phyloP scores from a whole-genome alignment of 2,797 vertebrate species.

The Sciurus vulgaris region DNA sequence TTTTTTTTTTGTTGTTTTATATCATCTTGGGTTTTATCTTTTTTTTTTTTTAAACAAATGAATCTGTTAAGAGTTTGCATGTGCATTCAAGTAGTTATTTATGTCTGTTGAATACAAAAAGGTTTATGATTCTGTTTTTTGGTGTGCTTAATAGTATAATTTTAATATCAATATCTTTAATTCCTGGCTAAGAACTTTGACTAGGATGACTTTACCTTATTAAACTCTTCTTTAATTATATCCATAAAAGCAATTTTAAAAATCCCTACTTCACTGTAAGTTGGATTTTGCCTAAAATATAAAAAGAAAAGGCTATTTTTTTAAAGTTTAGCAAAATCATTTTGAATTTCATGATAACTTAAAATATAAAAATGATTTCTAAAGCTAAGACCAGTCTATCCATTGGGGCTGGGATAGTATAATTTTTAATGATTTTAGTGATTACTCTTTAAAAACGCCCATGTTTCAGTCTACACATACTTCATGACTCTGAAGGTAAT shows the following conservation, averaged over 20 bases:
- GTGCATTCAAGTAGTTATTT: background rate
- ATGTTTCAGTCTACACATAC: background rate
- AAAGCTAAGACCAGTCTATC: background rate
- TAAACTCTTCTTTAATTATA: background rate
- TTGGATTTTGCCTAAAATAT: constrained; percentile 20
- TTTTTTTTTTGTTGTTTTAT: background rate
- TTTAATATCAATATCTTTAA: background rate
- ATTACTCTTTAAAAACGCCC: background rate
- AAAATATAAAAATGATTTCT: background rate
- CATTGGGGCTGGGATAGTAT: background rate
- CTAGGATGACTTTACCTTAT: background rate
- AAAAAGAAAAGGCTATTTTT: background rate
- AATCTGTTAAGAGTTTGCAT: background rate
- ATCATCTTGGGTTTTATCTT: background rate
- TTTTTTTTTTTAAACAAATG: background rate
- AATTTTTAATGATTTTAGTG: background rate
- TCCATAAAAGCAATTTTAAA: background rate
- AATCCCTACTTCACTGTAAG: background rate
- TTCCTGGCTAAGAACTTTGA: constrained; percentile 6
- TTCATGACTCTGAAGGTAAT: background rate
- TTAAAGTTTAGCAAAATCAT: background rate
- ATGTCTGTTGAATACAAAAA: background rate
- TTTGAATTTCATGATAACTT: background rate
- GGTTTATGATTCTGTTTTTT: background rate
- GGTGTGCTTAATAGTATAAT: background rate